phyloP scores from a whole-genome alignment of 2,888 invertebrate genomes.

The Boloria selene region DNA sequence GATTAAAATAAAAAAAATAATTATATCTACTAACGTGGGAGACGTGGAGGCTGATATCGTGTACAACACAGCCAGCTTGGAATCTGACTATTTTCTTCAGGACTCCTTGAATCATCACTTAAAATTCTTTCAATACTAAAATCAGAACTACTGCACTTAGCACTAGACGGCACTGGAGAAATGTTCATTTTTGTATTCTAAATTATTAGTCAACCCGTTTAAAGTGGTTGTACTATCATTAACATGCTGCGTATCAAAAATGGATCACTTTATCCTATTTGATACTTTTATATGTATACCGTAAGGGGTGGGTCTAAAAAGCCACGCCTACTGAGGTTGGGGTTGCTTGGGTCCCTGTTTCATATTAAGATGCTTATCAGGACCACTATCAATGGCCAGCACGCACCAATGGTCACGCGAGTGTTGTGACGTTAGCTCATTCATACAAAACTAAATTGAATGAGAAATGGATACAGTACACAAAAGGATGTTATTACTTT shows the following conservation, averaged over 20 bases:
- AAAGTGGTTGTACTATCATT: background rate
- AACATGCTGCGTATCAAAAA: background rate
- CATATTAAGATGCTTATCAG: constrained; percentile 50
- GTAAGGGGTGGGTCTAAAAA: constrained; percentile 47
- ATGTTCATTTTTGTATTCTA: constrained; percentile 58
- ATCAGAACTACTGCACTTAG: constrained; percentile 69
- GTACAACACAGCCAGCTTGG: constrained; percentile 87
- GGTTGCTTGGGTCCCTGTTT: constrained; percentile 42
- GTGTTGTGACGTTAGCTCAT: constrained; percentile 77
- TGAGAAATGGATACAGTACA: constrained; percentile 75
- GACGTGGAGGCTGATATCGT: constrained; percentile 87
- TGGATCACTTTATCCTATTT: constrained; percentile 21
- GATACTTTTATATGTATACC: constrained; percentile 48
- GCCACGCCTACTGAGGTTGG: constrained; percentile 53
- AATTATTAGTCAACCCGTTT: background rate
- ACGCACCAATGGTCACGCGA: constrained; percentile 63
- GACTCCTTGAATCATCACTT: constrained; percentile 65
- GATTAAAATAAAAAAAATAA: no score
- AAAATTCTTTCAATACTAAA: constrained; percentile 85
- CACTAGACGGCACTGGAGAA: constrained; percentile 57
- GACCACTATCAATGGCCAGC: constrained; percentile 57
- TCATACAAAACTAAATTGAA: constrained; percentile 67
- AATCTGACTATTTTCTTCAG: constrained; percentile 45
- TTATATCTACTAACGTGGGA: constrained; percentile 82
- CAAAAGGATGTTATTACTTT: constrained; percentile 78